Conservation (phyloP, 2,888 invertebrate species). For the Stomorhina lunata region DNA sequence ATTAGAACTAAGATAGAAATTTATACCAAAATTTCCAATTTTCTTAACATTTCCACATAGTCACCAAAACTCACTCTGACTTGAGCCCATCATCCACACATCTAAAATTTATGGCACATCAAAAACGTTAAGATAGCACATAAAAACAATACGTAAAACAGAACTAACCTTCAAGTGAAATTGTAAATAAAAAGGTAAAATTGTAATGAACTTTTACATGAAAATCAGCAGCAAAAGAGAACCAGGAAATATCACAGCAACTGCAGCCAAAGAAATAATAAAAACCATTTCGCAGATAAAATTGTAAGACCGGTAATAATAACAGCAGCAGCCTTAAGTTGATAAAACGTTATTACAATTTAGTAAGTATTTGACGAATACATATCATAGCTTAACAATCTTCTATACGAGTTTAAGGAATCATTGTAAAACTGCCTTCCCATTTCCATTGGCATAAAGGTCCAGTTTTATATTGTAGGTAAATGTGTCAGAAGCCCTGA, state of each 20-base stretch:
- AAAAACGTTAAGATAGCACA: slow-evolving; percentile 62
- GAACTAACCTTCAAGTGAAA: slow-evolving; percentile 51
- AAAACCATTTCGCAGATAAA: slow-evolving; percentile 46
- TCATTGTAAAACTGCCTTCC: slow-evolving; percentile 28
- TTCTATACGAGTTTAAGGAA: slow-evolving; percentile 31
- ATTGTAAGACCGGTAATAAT: slow-evolving; percentile 25
- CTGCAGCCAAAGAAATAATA: slow-evolving; percentile 27
- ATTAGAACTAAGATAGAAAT: too few relatives aligned
- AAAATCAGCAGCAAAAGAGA: background rate
- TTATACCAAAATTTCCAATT: background rate
- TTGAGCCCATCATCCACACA: slow-evolving; percentile 47
- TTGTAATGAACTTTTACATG: slow-evolving; percentile 31
- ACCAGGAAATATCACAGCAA: background rate
- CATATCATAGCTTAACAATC: slow-evolving; percentile 49
- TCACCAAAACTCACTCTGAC: slow-evolving; percentile 40
- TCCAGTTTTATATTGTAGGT: slow-evolving; percentile 52
- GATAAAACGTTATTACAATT: background rate
- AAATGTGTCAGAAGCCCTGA: slow-evolving; percentile 2
- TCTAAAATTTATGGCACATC: slow-evolving; percentile 69
- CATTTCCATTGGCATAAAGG: slow-evolving; percentile 25
- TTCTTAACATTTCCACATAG: background rate
- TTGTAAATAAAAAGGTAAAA: slow-evolving; percentile 62
- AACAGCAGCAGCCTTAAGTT: slow-evolving; percentile 8
- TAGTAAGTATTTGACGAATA: slow-evolving; percentile 6
- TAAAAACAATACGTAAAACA: slow-evolving; percentile 40